Percentiles rank a stretch among this genome's conserved stretches.
Evolutionary conservation across 2,797 vertebrate genomes (phyloP).

Genomic region (Hydrocynus forskahlii): DNA sequence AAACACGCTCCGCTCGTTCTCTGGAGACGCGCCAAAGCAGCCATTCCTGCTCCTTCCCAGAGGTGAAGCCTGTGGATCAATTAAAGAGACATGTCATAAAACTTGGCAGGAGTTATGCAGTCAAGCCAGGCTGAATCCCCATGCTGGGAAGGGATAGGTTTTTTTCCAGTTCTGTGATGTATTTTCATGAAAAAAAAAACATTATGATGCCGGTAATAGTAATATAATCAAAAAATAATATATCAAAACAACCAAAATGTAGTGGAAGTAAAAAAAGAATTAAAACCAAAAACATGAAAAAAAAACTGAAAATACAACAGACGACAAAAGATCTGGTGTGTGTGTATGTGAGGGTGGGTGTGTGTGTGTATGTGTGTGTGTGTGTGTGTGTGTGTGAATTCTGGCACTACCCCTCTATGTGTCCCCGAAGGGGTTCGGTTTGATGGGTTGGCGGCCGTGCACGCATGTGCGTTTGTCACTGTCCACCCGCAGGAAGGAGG

Average conservation of each 20-base stretch:
- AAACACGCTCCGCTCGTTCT: constrained; percentile 77
- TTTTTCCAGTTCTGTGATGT: not conserved
- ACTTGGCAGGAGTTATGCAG: not conserved
- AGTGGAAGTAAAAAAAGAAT: not conserved
- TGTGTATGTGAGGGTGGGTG: not conserved
- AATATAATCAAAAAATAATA: not conserved
- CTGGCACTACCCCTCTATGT: constrained; percentile 25
- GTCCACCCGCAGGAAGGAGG: constrained; percentile 78
- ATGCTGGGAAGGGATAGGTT: not conserved
- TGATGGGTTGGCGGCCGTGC: constrained; percentile 32
- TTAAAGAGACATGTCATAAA: constrained; percentile 65
- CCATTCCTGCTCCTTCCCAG: constrained; percentile 74
- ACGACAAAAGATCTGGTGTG: not conserved
- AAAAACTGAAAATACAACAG: not conserved
- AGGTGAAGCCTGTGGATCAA: constrained; percentile 69
- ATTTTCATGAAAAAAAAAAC: not conserved
- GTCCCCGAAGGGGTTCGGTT: constrained; percentile 18
- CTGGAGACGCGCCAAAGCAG: constrained; percentile 73
- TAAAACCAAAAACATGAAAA: not conserved
- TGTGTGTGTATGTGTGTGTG: not conserved
- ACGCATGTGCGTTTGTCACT: constrained; percentile 69
- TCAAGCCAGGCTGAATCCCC: constrained; percentile 9
- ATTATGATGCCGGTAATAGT: not conserved
- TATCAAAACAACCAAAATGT: not conserved
- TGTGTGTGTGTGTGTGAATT: constrained; percentile 33